A percentile compares a stretch with the other conserved stretches of the same genome.
Evolutionary conservation across 2,113 vertebrate species (phyloP).

Genomic region (Campylomormyrus numenius): DNA sequence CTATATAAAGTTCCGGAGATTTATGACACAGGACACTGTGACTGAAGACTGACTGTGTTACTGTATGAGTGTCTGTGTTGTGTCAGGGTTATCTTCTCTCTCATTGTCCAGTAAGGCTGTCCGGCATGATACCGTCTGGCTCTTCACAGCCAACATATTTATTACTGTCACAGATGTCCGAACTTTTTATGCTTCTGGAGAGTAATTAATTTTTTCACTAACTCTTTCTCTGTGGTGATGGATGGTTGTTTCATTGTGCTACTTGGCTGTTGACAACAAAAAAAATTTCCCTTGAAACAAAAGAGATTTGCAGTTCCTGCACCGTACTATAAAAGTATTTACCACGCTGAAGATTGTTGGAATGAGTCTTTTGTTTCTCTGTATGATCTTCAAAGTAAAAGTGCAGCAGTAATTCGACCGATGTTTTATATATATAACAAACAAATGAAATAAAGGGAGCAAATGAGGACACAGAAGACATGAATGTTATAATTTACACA

Average conservation of each 20-base stretch:
- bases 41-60: constrained; percentile 30
- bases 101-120: constrained; percentile 48
- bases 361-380: background rate
- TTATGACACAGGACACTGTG: constrained; percentile 24
- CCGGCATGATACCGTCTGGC: constrained; percentile 50
- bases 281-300: background rate
- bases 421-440: background rate
- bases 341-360: background rate
- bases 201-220: constrained; percentile 61
- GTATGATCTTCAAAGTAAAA: background rate
- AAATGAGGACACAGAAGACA: background rate
- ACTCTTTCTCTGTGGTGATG: constrained; percentile 63
- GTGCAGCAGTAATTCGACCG: background rate
- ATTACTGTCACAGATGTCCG: constrained; percentile 55
- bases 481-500: background rate
- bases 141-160: constrained; percentile 61
- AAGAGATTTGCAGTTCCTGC: background rate
- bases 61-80: constrained; percentile 28
- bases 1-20: constrained; percentile 18
- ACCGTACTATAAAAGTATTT: background rate
- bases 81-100: constrained; percentile 43
- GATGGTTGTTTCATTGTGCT: constrained; percentile 67
- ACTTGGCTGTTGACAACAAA: constrained; percentile 36
- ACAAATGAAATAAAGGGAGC: background rate
- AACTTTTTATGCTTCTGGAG: constrained; percentile 46